Evolutionary conservation across 2,113 vertebrate genomes (phyloP).

Genomic region (human): GRCh38 chr18:33438001-33438500

Average conservation of each 20-base stretch:
- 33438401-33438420: background rate
- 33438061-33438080: background rate
- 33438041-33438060: background rate
- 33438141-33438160: background rate
- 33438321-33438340: background rate
- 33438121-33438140: background rate
- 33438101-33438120: background rate
- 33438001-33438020: background rate
- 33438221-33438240: background rate
- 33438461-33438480: background rate
- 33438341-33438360: background rate
- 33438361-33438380: background rate
- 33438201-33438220: background rate
- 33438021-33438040: background rate
- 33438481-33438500: background rate
- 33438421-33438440: background rate
- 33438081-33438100: background rate
- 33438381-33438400: background rate
- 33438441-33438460: background rate
- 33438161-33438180: background rate
- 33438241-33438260: background rate
- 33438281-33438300: background rate
- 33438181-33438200: background rate
- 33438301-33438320: background rate
- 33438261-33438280: background rate